Evolutionary conservation across 2,888 invertebrate species (phyloP).

Genomic region (Tryphoninae sp.): DNA sequence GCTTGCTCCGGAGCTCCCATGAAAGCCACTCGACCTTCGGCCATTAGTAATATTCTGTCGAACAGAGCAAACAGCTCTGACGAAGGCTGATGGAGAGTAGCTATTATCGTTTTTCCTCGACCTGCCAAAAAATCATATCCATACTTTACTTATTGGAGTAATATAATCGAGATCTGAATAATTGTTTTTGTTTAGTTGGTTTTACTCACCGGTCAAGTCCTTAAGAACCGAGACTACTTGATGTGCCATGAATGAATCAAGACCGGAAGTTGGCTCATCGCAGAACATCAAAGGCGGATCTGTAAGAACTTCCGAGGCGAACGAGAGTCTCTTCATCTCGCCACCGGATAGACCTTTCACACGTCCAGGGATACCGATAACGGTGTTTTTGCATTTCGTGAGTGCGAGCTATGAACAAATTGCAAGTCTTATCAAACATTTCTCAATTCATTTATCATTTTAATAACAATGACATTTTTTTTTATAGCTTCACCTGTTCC

Average conservation of each 20-base stretch:
- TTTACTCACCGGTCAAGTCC: slow-evolving; percentile 84
- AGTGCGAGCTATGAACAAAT: slow-evolving; percentile 87
- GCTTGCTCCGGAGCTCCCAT: slow-evolving; percentile 92
- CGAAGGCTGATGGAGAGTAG: slow-evolving; percentile 97
- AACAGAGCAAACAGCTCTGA: slow-evolving; percentile 95
- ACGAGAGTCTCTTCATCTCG: slow-evolving; percentile 96
- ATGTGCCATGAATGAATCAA: slow-evolving; percentile 98
- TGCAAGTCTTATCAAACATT: neutral
- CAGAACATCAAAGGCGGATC: slow-evolving; percentile 98
- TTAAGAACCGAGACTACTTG: slow-evolving; percentile 90
- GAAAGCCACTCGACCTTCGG: slow-evolving; percentile 95
- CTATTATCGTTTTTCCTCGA: slow-evolving; percentile 94
- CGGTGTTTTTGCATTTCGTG: slow-evolving; percentile 93
- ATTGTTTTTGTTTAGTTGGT: neutral
- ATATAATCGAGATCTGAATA: slow-evolving; percentile 6
- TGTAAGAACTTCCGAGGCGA: slow-evolving; percentile 98
- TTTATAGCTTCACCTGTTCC: neutral
- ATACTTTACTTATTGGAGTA: neutral
- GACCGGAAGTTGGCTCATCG: slow-evolving; percentile 98
- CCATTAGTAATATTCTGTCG: slow-evolving; percentile 93
- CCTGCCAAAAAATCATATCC: slow-evolving; percentile 71
- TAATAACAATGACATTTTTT: neutral
- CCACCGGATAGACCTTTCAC: slow-evolving; percentile 97
- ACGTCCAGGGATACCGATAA: slow-evolving; percentile 93
- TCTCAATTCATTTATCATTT: slow-evolving; percentile 1